These are phyloP conservation scores for Syncerus caffer DNA, from an alignment of 2,797 vertebrate genomes.

Conservation along the genomic window DNA sequence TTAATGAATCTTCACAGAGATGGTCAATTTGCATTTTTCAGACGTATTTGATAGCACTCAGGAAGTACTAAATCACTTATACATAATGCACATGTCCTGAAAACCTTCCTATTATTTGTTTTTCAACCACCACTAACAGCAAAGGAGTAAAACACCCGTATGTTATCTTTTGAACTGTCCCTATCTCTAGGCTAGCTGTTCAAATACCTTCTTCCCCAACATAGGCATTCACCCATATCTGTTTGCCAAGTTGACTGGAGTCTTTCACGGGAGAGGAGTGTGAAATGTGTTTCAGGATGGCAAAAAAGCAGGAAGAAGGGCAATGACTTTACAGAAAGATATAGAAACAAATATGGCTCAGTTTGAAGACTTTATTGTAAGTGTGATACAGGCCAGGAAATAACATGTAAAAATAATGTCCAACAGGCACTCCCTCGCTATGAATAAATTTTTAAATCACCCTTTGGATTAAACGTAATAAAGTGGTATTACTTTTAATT, in stretches of 20 bases:
- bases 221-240: not conserved
- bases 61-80: not conserved
- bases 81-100: not conserved
- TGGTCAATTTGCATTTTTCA: slow-evolving; percentile 34
- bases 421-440: not conserved
- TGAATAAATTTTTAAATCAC: slow-evolving; percentile 24
- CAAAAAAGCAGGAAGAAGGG: slow-evolving; percentile 6
- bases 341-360: not conserved
- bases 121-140: not conserved
- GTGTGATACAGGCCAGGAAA: slow-evolving; percentile 31
- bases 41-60: not conserved
- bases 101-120: not conserved
- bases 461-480: slow-evolving; percentile 20
- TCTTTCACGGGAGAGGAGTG: not conserved
- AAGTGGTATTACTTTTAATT: slow-evolving; percentile 15
- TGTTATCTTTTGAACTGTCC: not conserved
- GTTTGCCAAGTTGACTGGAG: slow-evolving; percentile 50
- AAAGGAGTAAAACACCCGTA: slow-evolving; percentile 32
- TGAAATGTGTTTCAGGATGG: slow-evolving; percentile 22
- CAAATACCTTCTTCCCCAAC: not conserved
- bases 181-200: not conserved
- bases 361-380: slow-evolving; percentile 22
- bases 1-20: not conserved
- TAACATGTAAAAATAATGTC: slow-evolving; percentile 47
- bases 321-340: not conserved